Percentiles rank a stretch among this genome's conserved stretches.
Conservation (phyloP, 2,888 invertebrate genomes). For the Ashinkailepas kermadecensis region DNA sequence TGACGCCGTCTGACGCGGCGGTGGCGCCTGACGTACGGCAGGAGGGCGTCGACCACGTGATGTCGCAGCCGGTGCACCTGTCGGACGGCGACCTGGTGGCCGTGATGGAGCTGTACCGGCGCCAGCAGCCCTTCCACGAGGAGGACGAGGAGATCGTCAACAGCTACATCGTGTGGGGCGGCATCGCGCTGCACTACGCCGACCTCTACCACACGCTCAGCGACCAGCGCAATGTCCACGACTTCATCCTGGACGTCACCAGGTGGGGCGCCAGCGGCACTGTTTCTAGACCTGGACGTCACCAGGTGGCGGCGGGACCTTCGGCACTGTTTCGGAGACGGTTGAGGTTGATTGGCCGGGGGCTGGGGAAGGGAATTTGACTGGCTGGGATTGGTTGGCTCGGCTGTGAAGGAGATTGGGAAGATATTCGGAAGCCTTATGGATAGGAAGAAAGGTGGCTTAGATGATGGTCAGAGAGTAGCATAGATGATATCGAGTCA, state of each 20-base stretch:
- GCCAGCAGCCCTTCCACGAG: conserved; percentile 41
- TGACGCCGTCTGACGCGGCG: no score
- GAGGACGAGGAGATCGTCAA: conserved; percentile 59
- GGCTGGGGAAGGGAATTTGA: no score
- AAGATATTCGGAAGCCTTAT: no score
- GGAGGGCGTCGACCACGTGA: conserved; percentile 31
- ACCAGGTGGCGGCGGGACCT: no score
- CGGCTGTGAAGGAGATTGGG: no score
- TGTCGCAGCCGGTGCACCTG: conserved; percentile 40
- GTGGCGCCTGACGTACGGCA: conserved; percentile 1
- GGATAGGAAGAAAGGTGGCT: no score
- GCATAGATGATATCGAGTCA: no score
- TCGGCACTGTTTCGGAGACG: no score
- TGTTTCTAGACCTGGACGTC: no score
- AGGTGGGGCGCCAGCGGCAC: conserved; percentile 52
- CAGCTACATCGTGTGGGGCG: conserved; percentile 61
- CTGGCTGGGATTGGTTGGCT: no score
- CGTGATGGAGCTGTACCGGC: conserved; percentile 61
- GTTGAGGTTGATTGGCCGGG: no score
- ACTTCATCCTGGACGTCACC: conserved; percentile 68
- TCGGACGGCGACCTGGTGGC: conserved; percentile 57
- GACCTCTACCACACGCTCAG: conserved; percentile 60
- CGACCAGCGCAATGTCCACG: conserved; percentile 62
- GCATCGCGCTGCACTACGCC: conserved; percentile 60
- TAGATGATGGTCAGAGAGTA: no score